A percentile compares a stretch with the other conserved stretches of the same genome.
Evolutionary conservation across 2,797 vertebrate species (phyloP).

Genomic region (Anabacerthia variegaticeps): DNA sequence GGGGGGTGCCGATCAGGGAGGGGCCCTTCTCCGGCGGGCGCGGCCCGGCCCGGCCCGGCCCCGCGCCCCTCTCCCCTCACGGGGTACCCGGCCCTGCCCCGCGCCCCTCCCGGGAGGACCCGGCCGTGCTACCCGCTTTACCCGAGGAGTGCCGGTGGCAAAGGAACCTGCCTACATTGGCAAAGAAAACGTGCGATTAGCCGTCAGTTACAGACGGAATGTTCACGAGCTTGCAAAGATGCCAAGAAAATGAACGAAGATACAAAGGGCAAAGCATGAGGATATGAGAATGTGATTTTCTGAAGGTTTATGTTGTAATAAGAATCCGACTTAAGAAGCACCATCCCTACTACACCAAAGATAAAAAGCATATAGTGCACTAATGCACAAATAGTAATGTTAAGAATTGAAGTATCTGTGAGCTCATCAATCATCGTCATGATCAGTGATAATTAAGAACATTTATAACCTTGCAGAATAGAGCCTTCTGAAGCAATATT

Average conservation of each 20-base stretch:
- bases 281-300: not conserved
- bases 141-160: accelerated
- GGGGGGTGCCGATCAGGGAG: too few species aligned
- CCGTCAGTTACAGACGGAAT: accelerated
- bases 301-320: too few species aligned
- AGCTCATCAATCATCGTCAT: accelerated
- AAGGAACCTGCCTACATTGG: accelerated
- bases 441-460: not conserved
- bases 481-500: not conserved
- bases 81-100: too few species aligned
- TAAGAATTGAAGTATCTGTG: not conserved
- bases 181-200: accelerated
- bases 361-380: not conserved
- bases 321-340: not conserved
- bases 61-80: too few species aligned
- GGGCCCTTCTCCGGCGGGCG: too few species aligned
- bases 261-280: too few species aligned
- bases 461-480: not conserved
- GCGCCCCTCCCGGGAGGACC: not conserved
- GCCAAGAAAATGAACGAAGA: not conserved
- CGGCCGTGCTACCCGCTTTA: accelerated
- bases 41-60: not conserved
- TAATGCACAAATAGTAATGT: not conserved
- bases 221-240: not conserved
- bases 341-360: not conserved